These are phyloP conservation scores for Campoletis sonorensis DNA, from an alignment of 1,140 invertebrate species.

Conservation along the genomic window DNA sequence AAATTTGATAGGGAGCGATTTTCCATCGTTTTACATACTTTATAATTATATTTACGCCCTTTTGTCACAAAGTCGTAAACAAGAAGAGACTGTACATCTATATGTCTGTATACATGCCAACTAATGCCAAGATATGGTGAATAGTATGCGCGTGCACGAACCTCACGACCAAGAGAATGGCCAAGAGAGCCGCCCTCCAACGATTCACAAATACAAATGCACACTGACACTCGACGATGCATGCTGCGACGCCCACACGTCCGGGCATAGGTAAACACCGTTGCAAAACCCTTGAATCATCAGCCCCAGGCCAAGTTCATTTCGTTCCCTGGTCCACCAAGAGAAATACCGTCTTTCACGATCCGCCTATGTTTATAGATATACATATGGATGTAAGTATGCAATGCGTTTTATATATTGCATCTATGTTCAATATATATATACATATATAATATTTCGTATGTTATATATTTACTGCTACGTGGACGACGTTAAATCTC, in stretches of 20 bases:
- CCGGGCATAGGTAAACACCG: constrained; percentile 47
- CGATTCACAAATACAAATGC: constrained; percentile 21
- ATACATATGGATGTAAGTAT: background rate
- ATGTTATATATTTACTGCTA: background rate
- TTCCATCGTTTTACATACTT: background rate
- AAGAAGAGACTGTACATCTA: background rate
- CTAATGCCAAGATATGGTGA: constrained; percentile 38
- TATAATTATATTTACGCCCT: background rate
- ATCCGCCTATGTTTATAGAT: background rate
- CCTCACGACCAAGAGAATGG: constrained; percentile 20
- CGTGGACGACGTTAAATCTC: background rate
- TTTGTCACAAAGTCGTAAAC: background rate
- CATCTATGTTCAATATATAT: too few relatives aligned
- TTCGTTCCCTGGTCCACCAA: constrained; percentile 43
- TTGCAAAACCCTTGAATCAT: constrained; percentile 48
- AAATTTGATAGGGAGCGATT: background rate
- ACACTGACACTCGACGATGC: background rate
- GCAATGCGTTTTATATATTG: too few relatives aligned
- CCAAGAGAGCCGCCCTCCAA: constrained; percentile 6
- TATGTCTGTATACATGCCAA: background rate
- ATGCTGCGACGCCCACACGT: constrained; percentile 46
- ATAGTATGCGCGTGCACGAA: constrained; percentile 46
- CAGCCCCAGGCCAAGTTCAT: constrained; percentile 50
- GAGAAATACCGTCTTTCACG: constrained; percentile 31
- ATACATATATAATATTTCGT: too few relatives aligned